Conservation (phyloP, 2,888 invertebrate genomes). For the Schizaphis graminum region DNA sequence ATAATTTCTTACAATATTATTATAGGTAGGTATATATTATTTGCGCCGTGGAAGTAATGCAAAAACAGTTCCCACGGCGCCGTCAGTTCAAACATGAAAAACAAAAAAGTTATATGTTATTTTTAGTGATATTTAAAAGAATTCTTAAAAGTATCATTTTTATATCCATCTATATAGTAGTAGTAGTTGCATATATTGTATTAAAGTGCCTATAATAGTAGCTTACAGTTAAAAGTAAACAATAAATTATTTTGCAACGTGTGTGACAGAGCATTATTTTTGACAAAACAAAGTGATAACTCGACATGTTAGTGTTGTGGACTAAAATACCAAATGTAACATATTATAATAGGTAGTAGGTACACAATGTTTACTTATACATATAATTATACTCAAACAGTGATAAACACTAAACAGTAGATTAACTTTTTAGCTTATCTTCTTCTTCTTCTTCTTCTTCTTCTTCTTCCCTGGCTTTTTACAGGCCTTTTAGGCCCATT, state of each 20-base stretch:
- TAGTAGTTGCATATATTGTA: too few relatives aligned
- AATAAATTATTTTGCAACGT: neutral
- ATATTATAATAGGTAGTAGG: neutral
- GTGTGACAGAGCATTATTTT: neutral
- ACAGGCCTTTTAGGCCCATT: too few relatives aligned
- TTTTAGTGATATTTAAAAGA: neutral
- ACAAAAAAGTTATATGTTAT: too few relatives aligned
- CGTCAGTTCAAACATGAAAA: too few relatives aligned
- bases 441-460: too few relatives aligned
- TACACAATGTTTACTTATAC: neutral
- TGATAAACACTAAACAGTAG: neutral
- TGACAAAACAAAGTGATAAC: neutral
- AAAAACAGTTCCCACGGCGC: too few relatives aligned
- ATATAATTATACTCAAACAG: neutral
- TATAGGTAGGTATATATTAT: neutral
- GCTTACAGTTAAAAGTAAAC: neutral
- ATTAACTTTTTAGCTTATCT: neutral
- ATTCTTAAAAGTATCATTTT: neutral
- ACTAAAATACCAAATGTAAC: neutral
- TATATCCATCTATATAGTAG: neutral
- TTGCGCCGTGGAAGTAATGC: too few relatives aligned
- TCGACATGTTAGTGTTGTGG: neutral
- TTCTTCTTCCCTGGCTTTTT: too few relatives aligned
- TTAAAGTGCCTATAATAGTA: too few relatives aligned
- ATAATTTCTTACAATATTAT: neutral